phyloP scores from a whole-genome alignment of 37 sponge, comb jelly and placozoan genomes.

The Beroe forskalii region DNA sequence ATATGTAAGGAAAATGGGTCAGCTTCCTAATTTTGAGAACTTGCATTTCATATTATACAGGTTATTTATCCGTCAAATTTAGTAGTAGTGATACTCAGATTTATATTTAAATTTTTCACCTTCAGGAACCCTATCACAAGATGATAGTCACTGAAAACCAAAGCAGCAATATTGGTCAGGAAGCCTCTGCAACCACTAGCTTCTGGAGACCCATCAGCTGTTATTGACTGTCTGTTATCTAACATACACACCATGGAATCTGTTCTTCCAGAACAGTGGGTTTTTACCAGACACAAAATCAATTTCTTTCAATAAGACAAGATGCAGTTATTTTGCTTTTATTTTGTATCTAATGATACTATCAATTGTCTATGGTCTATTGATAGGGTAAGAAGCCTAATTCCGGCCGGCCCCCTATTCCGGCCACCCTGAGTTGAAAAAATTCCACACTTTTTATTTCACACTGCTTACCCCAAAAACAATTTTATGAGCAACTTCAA shows the following conservation, averaged over 20 bases:
- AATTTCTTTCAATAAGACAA: too few relatives aligned
- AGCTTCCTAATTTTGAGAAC: not conserved
- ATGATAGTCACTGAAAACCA: constrained; percentile 60
- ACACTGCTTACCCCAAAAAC: too few relatives aligned
- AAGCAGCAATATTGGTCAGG: not conserved
- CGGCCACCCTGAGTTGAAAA: too few relatives aligned
- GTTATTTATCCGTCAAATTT: too few relatives aligned
- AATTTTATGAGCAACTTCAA: too few relatives aligned
- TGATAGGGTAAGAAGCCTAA: too few relatives aligned
- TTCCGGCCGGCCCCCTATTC: too few relatives aligned
- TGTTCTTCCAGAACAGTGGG: not conserved
- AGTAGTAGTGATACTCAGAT: too few relatives aligned
- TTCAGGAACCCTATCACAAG: not conserved
- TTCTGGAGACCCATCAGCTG: not conserved
- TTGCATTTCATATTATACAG: too few relatives aligned
- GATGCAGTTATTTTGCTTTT: not conserved
- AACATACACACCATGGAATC: constrained; percentile 19
- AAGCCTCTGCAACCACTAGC: not conserved
- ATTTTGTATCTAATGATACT: not conserved
- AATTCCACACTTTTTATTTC: too few relatives aligned
- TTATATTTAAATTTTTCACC: too few relatives aligned
- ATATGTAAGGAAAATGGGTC: not conserved
- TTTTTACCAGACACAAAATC: not conserved
- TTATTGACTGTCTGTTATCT: not conserved
- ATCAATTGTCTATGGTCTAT: too few relatives aligned